Evolutionary conservation across 2,888 invertebrate species (phyloP).

Genomic region (Therioaphis trifolii): DNA sequence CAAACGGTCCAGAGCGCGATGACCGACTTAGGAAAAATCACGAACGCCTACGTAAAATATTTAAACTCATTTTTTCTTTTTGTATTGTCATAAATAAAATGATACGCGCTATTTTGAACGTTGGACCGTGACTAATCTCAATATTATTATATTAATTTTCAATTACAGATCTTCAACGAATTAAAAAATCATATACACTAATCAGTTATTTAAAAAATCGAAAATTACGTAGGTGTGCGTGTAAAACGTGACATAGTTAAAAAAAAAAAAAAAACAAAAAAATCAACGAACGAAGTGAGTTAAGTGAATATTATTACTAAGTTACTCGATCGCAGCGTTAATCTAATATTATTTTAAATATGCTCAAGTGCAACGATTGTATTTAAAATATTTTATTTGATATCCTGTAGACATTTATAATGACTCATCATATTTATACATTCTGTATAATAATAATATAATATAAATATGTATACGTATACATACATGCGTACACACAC

Average conservation of each 20-base stretch:
- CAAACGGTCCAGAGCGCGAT: conserved; percentile 24
- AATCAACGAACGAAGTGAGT: not conserved
- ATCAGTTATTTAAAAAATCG: not conserved
- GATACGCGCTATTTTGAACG: not conserved
- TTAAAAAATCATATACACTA: conserved; percentile 14
- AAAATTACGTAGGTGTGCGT: not conserved
- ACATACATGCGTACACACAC: too few relatives aligned
- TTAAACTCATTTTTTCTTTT: not conserved
- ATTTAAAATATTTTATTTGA: not conserved
- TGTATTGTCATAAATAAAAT: not conserved
- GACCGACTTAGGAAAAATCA: not conserved
- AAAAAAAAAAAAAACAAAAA: too few relatives aligned
- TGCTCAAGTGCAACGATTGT: too few relatives aligned
- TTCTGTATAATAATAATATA: not conserved
- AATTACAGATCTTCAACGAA: not conserved
- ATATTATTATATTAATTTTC: not conserved
- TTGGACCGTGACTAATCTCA: conserved; percentile 12
- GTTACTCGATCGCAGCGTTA: not conserved
- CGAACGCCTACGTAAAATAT: conserved; percentile 1
- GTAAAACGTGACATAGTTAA: not conserved
- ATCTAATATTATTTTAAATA: too few relatives aligned
- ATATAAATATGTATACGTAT: too few relatives aligned
- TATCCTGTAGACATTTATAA: not conserved
- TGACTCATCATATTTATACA: not conserved
- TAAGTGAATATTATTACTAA: too few relatives aligned